phyloP scores from a whole-genome alignment of 2,888 invertebrate genomes.

The Drosophila heteroneura region DNA sequence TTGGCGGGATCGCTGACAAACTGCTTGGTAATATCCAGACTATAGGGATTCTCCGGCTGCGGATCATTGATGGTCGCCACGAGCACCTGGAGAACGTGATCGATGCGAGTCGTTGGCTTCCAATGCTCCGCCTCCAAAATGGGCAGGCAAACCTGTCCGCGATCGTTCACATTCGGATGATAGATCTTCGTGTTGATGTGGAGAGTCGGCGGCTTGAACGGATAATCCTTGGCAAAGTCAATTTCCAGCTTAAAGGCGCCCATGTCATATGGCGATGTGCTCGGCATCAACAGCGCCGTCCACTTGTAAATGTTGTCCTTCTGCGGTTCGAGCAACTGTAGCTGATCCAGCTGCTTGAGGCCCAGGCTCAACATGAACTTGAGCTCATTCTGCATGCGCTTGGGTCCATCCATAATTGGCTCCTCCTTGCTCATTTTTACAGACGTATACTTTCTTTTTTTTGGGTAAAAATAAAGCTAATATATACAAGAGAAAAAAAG shows the following conservation, averaged over 20 bases:
- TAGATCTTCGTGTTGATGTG: constrained; percentile 99
- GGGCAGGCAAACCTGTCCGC: constrained; percentile 98
- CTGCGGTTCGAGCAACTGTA: constrained; percentile 96
- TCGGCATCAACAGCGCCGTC: constrained; percentile 98
- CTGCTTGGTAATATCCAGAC: constrained; percentile 98
- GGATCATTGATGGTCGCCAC: constrained; percentile 98
- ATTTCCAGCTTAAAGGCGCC: constrained; percentile 99
- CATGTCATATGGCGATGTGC: constrained; percentile 98
- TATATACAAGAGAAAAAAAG: not conserved
- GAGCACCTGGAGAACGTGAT: constrained; percentile 99
- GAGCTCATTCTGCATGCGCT: constrained; percentile 89
- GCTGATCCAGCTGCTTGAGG: constrained; percentile 91
- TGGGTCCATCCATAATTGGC: constrained; percentile 76
- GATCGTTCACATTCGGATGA: constrained; percentile 99
- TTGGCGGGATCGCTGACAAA: constrained; percentile 97
- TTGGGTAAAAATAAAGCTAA: not conserved
- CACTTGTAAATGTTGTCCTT: constrained; percentile 97
- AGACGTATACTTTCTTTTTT: not conserved
- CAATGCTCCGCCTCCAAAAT: constrained; percentile 99
- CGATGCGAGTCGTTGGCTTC: constrained; percentile 99
- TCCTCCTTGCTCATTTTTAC: constrained; percentile 49
- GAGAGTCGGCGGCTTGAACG: constrained; percentile 99
- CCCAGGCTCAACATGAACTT: constrained; percentile 93
- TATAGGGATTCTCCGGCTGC: constrained; percentile 98
- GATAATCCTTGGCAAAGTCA: constrained; percentile 99